Percentiles rank a stretch among this genome's conserved stretches.
phyloP scores from a whole-genome alignment of 2,797 vertebrate species.

The Leptoclinus maculatus region DNA sequence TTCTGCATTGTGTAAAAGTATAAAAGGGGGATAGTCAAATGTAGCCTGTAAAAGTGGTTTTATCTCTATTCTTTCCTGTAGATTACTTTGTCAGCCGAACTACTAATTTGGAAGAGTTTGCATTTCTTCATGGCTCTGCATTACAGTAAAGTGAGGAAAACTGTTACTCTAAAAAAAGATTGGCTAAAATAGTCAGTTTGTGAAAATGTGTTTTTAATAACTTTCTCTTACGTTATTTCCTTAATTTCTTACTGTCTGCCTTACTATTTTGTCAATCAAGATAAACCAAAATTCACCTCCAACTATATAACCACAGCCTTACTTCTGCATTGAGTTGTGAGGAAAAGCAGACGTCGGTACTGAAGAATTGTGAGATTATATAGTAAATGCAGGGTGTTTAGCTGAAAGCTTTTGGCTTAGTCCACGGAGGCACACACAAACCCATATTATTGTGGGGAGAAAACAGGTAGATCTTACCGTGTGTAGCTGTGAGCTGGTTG shows the following conservation, averaged over 20 bases:
- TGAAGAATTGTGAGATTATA: conserved; percentile 66
- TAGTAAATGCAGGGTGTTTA: conserved; percentile 57
- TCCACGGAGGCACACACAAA: conserved; percentile 34
- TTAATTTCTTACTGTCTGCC: not conserved
- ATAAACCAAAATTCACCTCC: not conserved
- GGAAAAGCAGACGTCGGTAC: conserved; percentile 34
- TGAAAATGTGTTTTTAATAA: not conserved
- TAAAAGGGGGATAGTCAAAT: not conserved
- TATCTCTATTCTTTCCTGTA: not conserved
- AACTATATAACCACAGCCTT: not conserved
- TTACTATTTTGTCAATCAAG: not conserved
- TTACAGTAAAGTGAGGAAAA: not conserved
- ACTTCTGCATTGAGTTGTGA: not conserved
- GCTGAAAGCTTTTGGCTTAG: conserved; percentile 59
- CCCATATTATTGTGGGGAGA: conserved; percentile 33
- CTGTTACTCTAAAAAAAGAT: not conserved
- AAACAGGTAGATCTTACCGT: conserved; percentile 63
- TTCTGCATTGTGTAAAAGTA: not conserved
- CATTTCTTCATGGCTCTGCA: not conserved
- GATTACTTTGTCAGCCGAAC: not conserved
- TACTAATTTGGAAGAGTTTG: not conserved
- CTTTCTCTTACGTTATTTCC: not conserved
- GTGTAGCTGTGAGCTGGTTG: conserved; percentile 41
- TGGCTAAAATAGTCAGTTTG: not conserved
- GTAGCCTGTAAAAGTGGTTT: not conserved